A percentile compares a stretch with the other conserved stretches of the same genome.
Conservation (phyloP, 2,797 vertebrate species). For the Tadarida brasiliensis region DNA sequence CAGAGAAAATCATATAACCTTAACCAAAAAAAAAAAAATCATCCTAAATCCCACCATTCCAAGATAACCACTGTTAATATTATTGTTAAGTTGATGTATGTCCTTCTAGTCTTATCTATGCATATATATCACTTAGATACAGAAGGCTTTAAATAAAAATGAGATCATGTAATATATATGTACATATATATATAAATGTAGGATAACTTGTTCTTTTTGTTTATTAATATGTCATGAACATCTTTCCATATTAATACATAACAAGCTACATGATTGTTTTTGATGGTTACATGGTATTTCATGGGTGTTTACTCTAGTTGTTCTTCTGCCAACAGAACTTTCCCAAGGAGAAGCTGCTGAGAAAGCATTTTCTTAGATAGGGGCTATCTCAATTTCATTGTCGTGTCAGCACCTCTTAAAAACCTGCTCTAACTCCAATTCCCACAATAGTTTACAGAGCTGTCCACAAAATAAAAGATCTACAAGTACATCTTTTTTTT, state of each 20-base stretch:
- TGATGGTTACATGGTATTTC: background rate
- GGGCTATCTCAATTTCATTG: background rate
- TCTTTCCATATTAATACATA: background rate
- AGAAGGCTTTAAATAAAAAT: slow-evolving; percentile 34
- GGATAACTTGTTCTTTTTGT: background rate
- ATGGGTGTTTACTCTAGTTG: background rate
- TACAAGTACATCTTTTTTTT: background rate
- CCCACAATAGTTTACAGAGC: background rate
- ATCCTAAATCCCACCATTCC: background rate
- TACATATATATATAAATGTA: background rate
- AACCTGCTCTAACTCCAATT: background rate
- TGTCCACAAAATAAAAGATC: background rate
- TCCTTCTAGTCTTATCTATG: background rate
- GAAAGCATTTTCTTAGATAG: background rate
- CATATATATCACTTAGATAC: background rate
- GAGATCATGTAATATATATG: too few relatives aligned
- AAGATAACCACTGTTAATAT: background rate
- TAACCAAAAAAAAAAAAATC: background rate
- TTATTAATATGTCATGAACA: background rate
- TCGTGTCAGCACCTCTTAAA: background rate
- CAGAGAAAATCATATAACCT: background rate
- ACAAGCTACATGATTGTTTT: background rate
- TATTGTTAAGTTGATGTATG: background rate
- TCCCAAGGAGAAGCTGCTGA: background rate
- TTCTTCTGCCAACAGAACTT: background rate